These are phyloP conservation scores for Dysidea cf. avara DNA, from an alignment of 37 sponge, comb jelly and placozoan genomes.

Conservation along the genomic window DNA sequence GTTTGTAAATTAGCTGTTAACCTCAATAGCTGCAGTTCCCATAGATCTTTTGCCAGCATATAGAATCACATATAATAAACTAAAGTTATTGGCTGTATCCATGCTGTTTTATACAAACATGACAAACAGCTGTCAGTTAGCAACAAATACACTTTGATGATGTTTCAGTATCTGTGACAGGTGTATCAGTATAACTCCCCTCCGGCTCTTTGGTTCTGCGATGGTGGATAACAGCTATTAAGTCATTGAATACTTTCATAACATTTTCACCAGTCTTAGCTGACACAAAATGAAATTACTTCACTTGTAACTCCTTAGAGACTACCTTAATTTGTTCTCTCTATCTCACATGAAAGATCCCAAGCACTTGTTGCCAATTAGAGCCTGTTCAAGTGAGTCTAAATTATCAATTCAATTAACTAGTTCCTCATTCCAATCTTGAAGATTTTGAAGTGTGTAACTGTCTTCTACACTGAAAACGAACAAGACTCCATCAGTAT, in stretches of 20 bases:
- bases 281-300: conserved; percentile 28
- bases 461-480: conserved; percentile 64
- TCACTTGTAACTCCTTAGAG: conserved; percentile 5
- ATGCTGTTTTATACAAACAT: too few relatives aligned
- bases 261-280: conserved; percentile 78
- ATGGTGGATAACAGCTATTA: not conserved
- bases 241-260: conserved; percentile 25
- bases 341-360: too few relatives aligned
- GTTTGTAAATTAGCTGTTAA: too few relatives aligned
- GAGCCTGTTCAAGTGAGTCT: conserved; percentile 37
- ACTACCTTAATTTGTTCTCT: conserved; percentile 7
- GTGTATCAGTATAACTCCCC: too few relatives aligned
- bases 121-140: too few relatives aligned
- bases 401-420: conserved; percentile 16
- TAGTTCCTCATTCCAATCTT: conserved; percentile 25
- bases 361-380: conserved; percentile 64
- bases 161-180: too few relatives aligned
- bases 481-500: conserved; percentile 64
- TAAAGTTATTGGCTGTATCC: too few relatives aligned
- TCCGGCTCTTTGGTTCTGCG: too few relatives aligned
- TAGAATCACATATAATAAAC: too few relatives aligned
- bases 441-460: conserved; percentile 17
- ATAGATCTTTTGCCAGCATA: too few relatives aligned
- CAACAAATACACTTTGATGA: too few relatives aligned
- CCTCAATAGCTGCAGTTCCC: too few relatives aligned